Base-by-base conservation (phyloP, 2,797 vertebrate species). In the Petrocephalus schoutedeni region DNA sequence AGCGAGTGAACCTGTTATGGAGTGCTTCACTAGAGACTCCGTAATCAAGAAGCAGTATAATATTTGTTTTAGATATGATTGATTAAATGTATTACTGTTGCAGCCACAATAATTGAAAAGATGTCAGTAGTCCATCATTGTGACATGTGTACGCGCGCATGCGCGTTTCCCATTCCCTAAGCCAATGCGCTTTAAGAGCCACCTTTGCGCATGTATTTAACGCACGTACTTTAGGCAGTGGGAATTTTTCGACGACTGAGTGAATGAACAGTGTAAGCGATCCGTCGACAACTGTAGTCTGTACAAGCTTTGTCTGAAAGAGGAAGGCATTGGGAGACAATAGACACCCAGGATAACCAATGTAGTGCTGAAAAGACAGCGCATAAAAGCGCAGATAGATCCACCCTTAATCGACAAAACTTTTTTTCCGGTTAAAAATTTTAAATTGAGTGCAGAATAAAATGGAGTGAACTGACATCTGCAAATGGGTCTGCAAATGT, bases 301-400 rank as follows among this genome's bases (percentile, higher is more conserved):
- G 19, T 23, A 56, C 53, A 57, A 23, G 19, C 19, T 41, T 3
- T 86, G 41, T 45, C 28, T 58, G 23, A 58, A 54, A 41, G 28
- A 58, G 84, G 9, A 28, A 6, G 28, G 6, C 56, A 41, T 58
- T 86, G 51, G 21, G 54, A 86, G 53, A 86, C 54, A n/a, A 58
- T 6, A 86, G n/a, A 51, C 57, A 45, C 28, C 14, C 12, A 88
- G 77, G 10, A 36, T 16, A 32, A 51, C 19, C 41, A 82, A 51
- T n/a, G 16, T 86, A 56, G 87, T 89, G 83, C 89, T 89, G 89
- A 89, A 89, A 41, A 83, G 84, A 89, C 87, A 89, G 89, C 89
- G 87, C 23, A 49, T 36, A 21, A 19, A 58, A 23, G 14, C 16
- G 7, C 85, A 10, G 10, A n/a, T 16, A 36, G n/a, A 59, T 21